Conservation (phyloP, 92 coral and sea anemone species). For the Bergia puertoricense region DNA sequence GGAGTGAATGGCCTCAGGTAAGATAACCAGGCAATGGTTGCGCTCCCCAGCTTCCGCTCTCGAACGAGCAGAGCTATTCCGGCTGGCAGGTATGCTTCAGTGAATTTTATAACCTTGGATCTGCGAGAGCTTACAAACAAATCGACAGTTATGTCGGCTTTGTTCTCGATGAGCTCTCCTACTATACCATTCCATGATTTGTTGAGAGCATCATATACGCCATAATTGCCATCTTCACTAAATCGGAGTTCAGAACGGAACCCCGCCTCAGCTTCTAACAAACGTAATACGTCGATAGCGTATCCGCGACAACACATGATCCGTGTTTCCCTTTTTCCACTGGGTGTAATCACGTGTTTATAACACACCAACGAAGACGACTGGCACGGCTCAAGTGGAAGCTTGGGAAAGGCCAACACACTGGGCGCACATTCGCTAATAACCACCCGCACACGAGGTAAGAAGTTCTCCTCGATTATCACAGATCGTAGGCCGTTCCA, state of each 20-base stretch:
- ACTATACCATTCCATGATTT: slow-evolving; percentile 85
- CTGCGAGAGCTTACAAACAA: slow-evolving; percentile 81
- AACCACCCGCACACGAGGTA: slow-evolving; percentile 59
- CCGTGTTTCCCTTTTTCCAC: slow-evolving; percentile 32
- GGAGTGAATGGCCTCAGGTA: slow-evolving; percentile 81
- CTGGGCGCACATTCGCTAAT: slow-evolving; percentile 75
- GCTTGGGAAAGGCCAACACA: slow-evolving; percentile 67
- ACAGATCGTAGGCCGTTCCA: slow-evolving; percentile 62
- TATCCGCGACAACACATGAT: slow-evolving; percentile 78
- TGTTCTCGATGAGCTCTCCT: slow-evolving; percentile 57
- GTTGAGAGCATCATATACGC: slow-evolving; percentile 65
- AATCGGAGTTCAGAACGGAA: slow-evolving; percentile 59
- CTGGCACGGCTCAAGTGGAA: slow-evolving; percentile 65
- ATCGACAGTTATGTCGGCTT: slow-evolving; percentile 73
- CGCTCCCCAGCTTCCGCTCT: slow-evolving; percentile 63
- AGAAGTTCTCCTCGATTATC: slow-evolving; percentile 17
- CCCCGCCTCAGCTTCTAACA: slow-evolving; percentile 40
- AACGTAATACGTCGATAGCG: slow-evolving; percentile 73
- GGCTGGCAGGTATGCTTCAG: slow-evolving; percentile 82
- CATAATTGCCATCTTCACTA: slow-evolving; percentile 75
- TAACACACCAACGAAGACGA: slow-evolving; percentile 55
- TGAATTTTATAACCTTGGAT: slow-evolving; percentile 75
- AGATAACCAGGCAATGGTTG: slow-evolving; percentile 75
- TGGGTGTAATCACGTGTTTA: slow-evolving; percentile 44
- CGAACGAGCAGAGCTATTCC: slow-evolving; percentile 82